Base-by-base conservation (phyloP, 2,113 vertebrate species). In the Gorsachius goisagi region DNA sequence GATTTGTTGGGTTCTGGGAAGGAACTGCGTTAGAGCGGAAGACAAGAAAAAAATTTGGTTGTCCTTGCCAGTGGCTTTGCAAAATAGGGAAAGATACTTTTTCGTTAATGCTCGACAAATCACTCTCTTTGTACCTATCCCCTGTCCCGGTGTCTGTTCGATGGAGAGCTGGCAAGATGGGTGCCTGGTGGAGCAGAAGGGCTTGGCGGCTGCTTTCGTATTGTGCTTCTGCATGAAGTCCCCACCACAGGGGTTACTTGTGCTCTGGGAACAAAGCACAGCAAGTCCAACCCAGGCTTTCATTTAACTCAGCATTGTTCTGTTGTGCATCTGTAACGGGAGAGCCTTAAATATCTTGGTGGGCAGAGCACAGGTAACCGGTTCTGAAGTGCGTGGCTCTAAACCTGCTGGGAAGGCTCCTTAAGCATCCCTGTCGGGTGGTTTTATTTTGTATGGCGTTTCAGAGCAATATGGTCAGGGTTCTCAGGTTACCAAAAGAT, bases 141-240 rank as follows among this genome's bases (percentile, higher is more conserved):
- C 15, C 30, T 18, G 13, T 30, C 35, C 62, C 0, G 1, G 19
- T 44, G 9, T 19, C 3, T 2, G 0, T 12, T 22, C 2, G 13
- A 21, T 33, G 41, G 19, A 14, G 32, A 63, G 37, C 56, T 86
- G 88, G 14, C 22, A 22, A 0, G 2, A 7, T 9, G 52, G 14
- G 30, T 4, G 1, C 41, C 41, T 11, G 21, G 2, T 21, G 49
- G 30, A 39, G 4, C 2, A 9, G 81, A 39, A 56, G 5, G 27
- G 32, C 33, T 53, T 7, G 35, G 41, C 6, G 5, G 2, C 47
- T 41, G 2, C 47, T 58, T 14, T 14, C 9, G 11, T 28, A 8
- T 30, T 4, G 37, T 39, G 35, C n/a, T 59, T 27, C 52, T 32
- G 12, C 5, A 18, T 4, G 24, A 11, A 18, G 45, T 23, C 59